Evolutionary conservation across 2,888 invertebrate species (phyloP).

Genomic region (Andrena trimmerana): DNA sequence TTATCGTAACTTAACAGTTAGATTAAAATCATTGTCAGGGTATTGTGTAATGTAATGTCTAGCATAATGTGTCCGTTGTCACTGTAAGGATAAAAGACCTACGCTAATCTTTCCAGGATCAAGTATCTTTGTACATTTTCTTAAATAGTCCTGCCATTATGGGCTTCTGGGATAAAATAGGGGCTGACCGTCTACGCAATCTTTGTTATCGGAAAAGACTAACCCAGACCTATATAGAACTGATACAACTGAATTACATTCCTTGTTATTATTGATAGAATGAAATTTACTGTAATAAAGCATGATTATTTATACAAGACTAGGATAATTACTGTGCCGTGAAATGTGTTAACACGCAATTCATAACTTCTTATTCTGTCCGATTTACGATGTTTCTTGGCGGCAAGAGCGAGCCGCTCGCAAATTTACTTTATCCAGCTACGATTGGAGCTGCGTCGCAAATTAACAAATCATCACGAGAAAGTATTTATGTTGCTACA

Average conservation of each 20-base stretch:
- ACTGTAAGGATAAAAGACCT: conserved; percentile 52
- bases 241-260: conserved; percentile 68
- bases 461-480: conserved; percentile 40
- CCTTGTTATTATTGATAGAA: conserved; percentile 62
- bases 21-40: conserved; percentile 57
- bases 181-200: conserved; percentile 46
- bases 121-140: conserved; percentile 59
- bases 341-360: conserved; percentile 38
- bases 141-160: conserved; percentile 72
- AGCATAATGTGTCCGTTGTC: conserved; percentile 47
- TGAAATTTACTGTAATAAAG: conserved; percentile 55
- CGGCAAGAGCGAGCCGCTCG: background rate
- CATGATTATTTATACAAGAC: conserved; percentile 63
- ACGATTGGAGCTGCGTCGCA: conserved; percentile 35
- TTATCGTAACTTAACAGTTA: conserved; percentile 48
- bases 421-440: conserved; percentile 33
- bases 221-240: conserved; percentile 72
- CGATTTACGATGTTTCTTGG: conserved; percentile 39
- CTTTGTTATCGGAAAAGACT: conserved; percentile 68
- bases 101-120: conserved; percentile 42
- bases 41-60: conserved; percentile 56
- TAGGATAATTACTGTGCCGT: conserved; percentile 47
- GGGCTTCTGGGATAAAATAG: conserved; percentile 66
- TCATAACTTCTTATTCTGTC: conserved; percentile 50
- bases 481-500: conserved; percentile 52